Conservation (phyloP, 2,113 vertebrate genomes). For the Ammospiza nelsoni region DNA sequence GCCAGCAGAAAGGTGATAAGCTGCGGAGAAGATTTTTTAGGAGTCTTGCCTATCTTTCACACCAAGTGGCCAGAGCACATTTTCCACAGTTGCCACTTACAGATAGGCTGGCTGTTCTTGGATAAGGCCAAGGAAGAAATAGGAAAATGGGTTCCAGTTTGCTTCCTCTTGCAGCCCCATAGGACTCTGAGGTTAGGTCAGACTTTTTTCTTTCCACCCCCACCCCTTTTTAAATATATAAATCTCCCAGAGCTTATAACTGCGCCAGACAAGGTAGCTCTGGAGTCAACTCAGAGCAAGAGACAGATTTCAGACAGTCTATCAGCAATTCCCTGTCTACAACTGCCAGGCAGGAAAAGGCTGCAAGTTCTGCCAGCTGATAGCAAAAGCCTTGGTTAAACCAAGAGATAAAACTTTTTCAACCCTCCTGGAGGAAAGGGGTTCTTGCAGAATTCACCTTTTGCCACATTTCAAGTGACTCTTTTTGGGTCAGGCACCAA, state of each 20-base stretch:
- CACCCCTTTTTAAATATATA: neutral
- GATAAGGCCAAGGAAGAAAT: conserved; percentile 73
- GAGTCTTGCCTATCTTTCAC: conserved; percentile 85
- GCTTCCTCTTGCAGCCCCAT: conserved; percentile 71
- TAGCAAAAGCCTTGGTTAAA: conserved; percentile 22
- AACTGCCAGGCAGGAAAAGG: conserved; percentile 65
- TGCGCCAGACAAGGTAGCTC: conserved; percentile 24
- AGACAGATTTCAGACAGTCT: conserved; percentile 45
- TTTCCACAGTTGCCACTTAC: conserved; percentile 80
- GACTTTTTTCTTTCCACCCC: neutral
- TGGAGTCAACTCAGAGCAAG: conserved; percentile 19
- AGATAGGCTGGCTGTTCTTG: conserved; percentile 74
- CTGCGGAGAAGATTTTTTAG: conserved; percentile 77
- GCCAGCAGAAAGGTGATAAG: conserved; percentile 88
- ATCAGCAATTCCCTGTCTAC: conserved; percentile 54
- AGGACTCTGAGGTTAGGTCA: conserved; percentile 38
- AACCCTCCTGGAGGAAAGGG: neutral
- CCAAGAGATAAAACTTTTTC: neutral
- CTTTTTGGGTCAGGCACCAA: neutral
- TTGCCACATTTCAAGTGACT: neutral
- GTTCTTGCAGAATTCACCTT: neutral
- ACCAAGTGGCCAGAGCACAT: conserved; percentile 82
- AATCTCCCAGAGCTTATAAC: neutral
- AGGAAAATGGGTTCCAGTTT: conserved; percentile 72
- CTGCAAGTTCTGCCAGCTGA: conserved; percentile 52